phyloP scores from a whole-genome alignment of 2,888 invertebrate genomes.

The Cosmia pyralina region DNA sequence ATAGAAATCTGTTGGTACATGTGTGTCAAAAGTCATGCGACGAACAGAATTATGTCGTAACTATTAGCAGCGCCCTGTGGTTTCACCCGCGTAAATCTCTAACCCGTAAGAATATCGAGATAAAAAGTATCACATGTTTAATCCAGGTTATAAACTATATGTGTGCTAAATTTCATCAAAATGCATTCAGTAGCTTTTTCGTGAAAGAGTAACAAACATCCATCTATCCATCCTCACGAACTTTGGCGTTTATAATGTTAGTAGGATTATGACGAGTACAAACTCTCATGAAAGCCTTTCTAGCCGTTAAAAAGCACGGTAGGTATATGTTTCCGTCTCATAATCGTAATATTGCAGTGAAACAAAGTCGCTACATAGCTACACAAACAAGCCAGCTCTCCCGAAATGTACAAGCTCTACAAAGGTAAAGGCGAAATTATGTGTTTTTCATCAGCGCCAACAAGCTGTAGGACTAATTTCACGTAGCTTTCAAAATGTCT shows the following conservation, averaged over 20 bases:
- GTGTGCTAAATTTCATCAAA: too few species aligned
- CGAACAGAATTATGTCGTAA: background rate
- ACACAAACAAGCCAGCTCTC: conserved; percentile 8
- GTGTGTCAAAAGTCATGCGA: background rate
- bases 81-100: too few species aligned
- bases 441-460: conserved; percentile 64
- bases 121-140: too few species aligned
- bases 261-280: background rate
- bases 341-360: conserved; percentile 29
- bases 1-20: too few species aligned
- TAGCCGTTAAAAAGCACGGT: conserved; percentile 5
- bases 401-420: conserved; percentile 37
- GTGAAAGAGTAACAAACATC: too few species aligned
- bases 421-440: conserved; percentile 57
- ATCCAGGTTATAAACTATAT: too few species aligned
- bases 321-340: conserved; percentile 13
- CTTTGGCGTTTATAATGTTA: too few species aligned
- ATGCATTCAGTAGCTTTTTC: too few species aligned
- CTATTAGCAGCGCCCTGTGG: too few species aligned
- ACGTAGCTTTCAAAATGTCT: conserved; percentile 67
- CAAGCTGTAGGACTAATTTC: conserved; percentile 62
- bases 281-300: background rate
- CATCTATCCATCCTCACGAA: too few species aligned
- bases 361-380: conserved; percentile 17
- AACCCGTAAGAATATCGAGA: too few species aligned